Percentiles rank a stretch among this genome's conserved stretches.
These are phyloP conservation scores for Euura lappo DNA, from an alignment of 1,140 invertebrate genomes.

Conservation along the genomic window DNA sequence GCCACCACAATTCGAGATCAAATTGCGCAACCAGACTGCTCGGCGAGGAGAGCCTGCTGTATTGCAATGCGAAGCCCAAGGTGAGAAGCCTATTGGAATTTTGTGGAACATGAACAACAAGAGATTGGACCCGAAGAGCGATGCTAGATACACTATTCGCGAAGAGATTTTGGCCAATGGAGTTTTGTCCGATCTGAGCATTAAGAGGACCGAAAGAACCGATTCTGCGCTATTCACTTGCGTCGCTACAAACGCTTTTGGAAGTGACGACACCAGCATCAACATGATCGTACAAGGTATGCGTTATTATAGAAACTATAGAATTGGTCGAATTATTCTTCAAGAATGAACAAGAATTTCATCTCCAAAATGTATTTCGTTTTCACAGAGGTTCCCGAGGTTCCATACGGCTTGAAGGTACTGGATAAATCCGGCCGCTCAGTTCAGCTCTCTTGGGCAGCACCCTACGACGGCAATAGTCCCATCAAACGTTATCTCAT, in stretches of 20 bases:
- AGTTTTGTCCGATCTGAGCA: slow-evolving; percentile 87
- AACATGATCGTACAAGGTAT: slow-evolving; percentile 93
- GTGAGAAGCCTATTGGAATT: slow-evolving; percentile 95
- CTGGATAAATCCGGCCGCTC: slow-evolving; percentile 89
- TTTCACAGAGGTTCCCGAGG: slow-evolving; percentile 86
- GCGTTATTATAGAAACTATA: slow-evolving; percentile 18
- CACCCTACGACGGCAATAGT: slow-evolving; percentile 95
- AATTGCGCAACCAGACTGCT: slow-evolving; percentile 88
- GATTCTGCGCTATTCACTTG: slow-evolving; percentile 96
- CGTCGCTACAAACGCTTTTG: slow-evolving; percentile 92
- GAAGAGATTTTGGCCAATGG: slow-evolving; percentile 88
- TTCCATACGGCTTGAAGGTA: slow-evolving; percentile 89
- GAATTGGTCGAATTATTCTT: background rate
- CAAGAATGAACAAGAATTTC: slow-evolving; percentile 15
- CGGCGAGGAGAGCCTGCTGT: slow-evolving; percentile 89
- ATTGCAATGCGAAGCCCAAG: slow-evolving; percentile 93
- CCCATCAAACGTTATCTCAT: slow-evolving; percentile 90
- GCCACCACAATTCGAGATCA: slow-evolving; percentile 92
- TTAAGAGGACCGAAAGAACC: slow-evolving; percentile 85
- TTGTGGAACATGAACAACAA: slow-evolving; percentile 96
- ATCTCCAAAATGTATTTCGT: slow-evolving; percentile 17
- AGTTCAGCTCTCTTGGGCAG: slow-evolving; percentile 90
- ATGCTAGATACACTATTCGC: slow-evolving; percentile 88
- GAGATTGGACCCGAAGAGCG: slow-evolving; percentile 84
- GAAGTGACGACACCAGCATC: slow-evolving; percentile 93